phyloP scores from a whole-genome alignment of 1,140 invertebrate genomes.

The Aphelenchoides avenae region DNA sequence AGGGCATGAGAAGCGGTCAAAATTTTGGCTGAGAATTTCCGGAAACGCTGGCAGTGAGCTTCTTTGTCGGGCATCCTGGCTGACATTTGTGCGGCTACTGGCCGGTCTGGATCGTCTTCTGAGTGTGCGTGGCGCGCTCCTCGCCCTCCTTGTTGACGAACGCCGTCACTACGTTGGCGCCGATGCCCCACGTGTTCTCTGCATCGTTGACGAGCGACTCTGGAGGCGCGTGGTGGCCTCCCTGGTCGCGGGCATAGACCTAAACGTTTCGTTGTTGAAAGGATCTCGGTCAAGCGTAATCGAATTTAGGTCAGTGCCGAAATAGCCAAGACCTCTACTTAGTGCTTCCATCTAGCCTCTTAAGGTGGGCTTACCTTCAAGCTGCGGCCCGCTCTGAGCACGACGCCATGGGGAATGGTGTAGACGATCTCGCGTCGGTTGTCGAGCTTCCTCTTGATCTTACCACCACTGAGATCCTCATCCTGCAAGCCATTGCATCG shows the following conservation, averaged over 20 bases:
- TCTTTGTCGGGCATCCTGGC: constrained; percentile 38
- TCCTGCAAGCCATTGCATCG: constrained; percentile 36
- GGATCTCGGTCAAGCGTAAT: no score
- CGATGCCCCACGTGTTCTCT: constrained; percentile 60
- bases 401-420: constrained; percentile 52
- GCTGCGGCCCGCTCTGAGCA: constrained; percentile 44
- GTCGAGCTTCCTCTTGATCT: constrained; percentile 54
- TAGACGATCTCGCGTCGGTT: constrained; percentile 58
- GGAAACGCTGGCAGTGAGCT: constrained; percentile 33
- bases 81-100: no score
- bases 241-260: constrained; percentile 57
- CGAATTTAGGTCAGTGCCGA: constrained; percentile 20
- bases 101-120: constrained; percentile 60
- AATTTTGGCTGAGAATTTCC: constrained; percentile 28
- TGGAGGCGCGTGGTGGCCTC: constrained; percentile 54
- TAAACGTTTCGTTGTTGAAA: constrained; percentile 25
- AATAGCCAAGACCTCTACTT: no score
- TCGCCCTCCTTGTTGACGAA: constrained; percentile 60
- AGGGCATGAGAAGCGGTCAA: no score
- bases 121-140: constrained; percentile 61
- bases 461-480: constrained; percentile 57
- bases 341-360: no score
- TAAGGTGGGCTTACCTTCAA: constrained; percentile 27
- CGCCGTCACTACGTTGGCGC: constrained; percentile 59
- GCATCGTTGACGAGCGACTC: constrained; percentile 54